These are phyloP conservation scores for Drosophila diplacantha DNA, from an alignment of 2,888 invertebrate genomes.

Conservation along the genomic window DNA sequence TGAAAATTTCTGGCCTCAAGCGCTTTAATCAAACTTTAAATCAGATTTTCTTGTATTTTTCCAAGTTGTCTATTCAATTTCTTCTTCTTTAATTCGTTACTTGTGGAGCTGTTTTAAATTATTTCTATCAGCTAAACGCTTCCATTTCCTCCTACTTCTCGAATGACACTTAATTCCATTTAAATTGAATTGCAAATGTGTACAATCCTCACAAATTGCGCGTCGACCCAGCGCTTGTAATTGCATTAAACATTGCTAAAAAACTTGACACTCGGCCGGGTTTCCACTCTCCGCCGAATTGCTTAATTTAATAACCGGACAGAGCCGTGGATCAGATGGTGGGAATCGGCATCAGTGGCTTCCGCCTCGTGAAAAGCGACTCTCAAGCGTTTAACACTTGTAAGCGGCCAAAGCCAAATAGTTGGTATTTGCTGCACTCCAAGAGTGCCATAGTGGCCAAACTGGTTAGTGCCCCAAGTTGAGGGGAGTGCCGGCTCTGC, in stretches of 20 bases:
- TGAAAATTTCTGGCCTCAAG: background rate
- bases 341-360: conserved; percentile 33
- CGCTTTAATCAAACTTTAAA: background rate
- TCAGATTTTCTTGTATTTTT: background rate
- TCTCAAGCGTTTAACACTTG: conserved; percentile 47
- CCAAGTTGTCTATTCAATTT: background rate
- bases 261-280: conserved; percentile 28
- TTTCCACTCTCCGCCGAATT: conserved; percentile 27
- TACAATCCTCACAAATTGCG: conserved; percentile 24
- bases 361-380: conserved; percentile 57
- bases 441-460: conserved; percentile 36
- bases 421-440: conserved; percentile 1
- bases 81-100: background rate
- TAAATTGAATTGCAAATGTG: conserved; percentile 26
- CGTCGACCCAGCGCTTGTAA: conserved; percentile 23
- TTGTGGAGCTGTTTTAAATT: background rate
- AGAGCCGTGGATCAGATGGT: conserved; percentile 35
- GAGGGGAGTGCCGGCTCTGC: conserved; percentile 6
- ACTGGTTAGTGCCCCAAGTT: conserved; percentile 33
- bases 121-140: background rate
- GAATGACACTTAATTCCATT: conserved; percentile 5
- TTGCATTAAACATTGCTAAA: conserved; percentile 30
- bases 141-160: conserved; percentile 3
- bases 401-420: conserved; percentile 38
- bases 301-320: conserved; percentile 49